phyloP scores from a whole-genome alignment of 2,113 vertebrate genomes.

The Mandrillus leucophaeus region DNA sequence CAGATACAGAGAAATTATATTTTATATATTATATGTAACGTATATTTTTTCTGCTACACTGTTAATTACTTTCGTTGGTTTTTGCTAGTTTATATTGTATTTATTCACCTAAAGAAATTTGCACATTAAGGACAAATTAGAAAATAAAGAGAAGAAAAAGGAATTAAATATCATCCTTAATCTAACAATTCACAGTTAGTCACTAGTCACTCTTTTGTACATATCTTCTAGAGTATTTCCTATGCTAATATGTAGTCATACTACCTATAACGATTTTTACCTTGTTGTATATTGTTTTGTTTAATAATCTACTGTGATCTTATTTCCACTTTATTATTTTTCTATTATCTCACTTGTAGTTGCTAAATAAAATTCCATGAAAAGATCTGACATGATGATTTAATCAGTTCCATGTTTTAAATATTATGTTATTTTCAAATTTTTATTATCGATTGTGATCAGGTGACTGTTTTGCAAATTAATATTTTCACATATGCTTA shows the following conservation, averaged over 20 bases:
- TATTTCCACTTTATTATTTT: constrained; percentile 30
- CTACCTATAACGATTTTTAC: not conserved
- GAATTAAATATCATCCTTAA: not conserved
- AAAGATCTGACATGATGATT: not conserved
- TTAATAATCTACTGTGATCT: constrained; percentile 13
- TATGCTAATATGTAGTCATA: not conserved
- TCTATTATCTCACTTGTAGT: not conserved
- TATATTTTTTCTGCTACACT: not conserved
- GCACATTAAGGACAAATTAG: not conserved
- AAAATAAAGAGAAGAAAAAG: constrained; percentile 9
- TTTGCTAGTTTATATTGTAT: not conserved
- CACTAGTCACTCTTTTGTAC: not conserved
- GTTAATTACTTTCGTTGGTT: not conserved
- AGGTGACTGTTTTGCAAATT: not conserved
- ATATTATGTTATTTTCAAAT: not conserved
- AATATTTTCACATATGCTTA: not conserved
- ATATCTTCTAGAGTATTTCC: not conserved
- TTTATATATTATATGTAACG: not conserved
- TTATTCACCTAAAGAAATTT: not conserved
- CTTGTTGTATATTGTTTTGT: not conserved
- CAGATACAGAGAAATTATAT: not conserved
- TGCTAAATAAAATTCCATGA: not conserved
- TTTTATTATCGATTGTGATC: not conserved
- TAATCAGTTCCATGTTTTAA: not conserved
- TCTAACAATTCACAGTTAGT: not conserved